phyloP scores from a whole-genome alignment of 2,113 vertebrate genomes.

The Pelecanoides urinatrix region DNA sequence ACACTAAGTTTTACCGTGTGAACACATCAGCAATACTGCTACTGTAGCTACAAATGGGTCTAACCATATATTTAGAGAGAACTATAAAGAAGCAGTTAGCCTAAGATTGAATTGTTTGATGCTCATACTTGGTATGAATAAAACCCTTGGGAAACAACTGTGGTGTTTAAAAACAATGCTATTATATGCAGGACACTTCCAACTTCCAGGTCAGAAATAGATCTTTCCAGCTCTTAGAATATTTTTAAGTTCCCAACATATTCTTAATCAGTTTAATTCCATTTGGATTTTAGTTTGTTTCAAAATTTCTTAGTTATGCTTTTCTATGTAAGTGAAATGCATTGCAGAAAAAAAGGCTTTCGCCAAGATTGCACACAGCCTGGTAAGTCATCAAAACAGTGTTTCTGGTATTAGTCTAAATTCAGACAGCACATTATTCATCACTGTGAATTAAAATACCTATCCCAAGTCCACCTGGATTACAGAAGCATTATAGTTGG shows the following conservation, averaged over 20 bases:
- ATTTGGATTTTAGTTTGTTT: background rate
- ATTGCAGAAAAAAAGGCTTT: background rate
- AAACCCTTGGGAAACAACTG: fast-evolving
- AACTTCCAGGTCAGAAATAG: background rate
- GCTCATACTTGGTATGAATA: background rate
- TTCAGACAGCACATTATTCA: background rate
- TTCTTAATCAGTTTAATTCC: background rate
- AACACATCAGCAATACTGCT: background rate
- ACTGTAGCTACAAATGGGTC: background rate
- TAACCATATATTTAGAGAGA: background rate
- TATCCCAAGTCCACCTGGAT: background rate
- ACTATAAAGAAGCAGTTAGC: background rate
- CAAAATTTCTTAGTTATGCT: background rate
- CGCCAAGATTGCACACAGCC: background rate
- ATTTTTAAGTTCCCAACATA: background rate
- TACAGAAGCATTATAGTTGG: background rate
- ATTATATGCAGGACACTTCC: background rate
- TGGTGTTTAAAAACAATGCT: background rate
- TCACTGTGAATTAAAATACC: background rate
- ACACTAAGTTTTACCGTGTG: background rate
- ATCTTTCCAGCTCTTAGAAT: background rate
- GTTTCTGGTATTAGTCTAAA: background rate
- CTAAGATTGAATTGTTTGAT: background rate
- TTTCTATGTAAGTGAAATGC: background rate
- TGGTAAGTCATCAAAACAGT: background rate